Base-by-base conservation (phyloP, 2,888 invertebrate genomes). In the Tachina lurida region DNA sequence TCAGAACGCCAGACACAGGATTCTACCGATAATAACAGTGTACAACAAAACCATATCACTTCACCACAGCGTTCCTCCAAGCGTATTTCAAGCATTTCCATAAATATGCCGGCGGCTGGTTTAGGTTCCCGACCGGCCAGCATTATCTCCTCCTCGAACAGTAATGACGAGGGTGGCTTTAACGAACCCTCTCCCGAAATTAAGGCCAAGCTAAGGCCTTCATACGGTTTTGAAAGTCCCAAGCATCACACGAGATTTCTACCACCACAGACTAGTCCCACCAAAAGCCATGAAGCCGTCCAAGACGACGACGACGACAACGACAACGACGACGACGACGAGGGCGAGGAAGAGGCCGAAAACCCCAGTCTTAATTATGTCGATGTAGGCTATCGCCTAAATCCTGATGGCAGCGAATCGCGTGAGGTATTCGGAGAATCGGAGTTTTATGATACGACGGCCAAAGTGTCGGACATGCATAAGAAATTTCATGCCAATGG, bases 111-210 rank as follows among this genome's bases (percentile, higher is more conserved):
- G 86, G 95, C 95, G 15, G 95, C 95, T 22, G 95, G 95, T 41
- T 90, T 95, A 87, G 95, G 95, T 88, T 95, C 93, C 83, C 94
- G 94, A 87, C 95, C 94, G 89, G 93, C 95, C 15, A 96, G 96
- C 87, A 94, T 96, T 84, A 94, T 96, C 70, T 96, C 96, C 89
- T 94, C 94, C 88, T 87, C 89, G n/a, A 94, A 95, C 52, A 92
- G 91, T 67, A 94, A 73, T 45, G 95, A 96, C 91, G 95, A 95
- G 88, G 95, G 95, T 74, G 95, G 95, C 70, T 95, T 95, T 93
- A 95, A 95, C 92, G 96, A 95, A 92, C 95, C 95, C 39, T 95
- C 95, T 85, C 95, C 95, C 17, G 95, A 95, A 92, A 95, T 96
- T 89, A 95, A 95, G 92, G 95, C 95, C 85, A 93, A 95, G 79